Evolutionary conservation across 2,113 vertebrate genomes (phyloP).

Genomic region (Mus musculus): DNA sequence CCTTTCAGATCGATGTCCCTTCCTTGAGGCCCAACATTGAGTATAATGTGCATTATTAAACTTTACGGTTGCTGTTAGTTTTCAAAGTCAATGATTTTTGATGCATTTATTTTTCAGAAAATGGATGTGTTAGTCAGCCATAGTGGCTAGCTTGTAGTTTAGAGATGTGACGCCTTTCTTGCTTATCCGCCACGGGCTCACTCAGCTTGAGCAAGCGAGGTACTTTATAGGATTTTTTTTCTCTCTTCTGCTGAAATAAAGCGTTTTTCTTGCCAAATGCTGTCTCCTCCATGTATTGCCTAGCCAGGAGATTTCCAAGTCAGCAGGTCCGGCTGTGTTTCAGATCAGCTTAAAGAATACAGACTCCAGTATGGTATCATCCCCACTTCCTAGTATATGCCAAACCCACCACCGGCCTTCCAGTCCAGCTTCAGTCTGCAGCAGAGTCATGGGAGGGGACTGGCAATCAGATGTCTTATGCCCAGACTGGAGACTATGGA

Average conservation of each 20-base stretch:
- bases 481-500: neutral
- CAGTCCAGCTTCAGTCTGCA: neutral
- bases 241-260: neutral
- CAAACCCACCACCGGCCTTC: neutral
- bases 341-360: neutral
- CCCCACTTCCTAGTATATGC: neutral
- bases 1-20: neutral
- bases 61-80: neutral
- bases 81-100: constrained; percentile 4
- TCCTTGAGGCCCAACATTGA: neutral
- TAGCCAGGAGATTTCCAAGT: neutral
- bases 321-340: neutral
- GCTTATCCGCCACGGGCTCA: neutral
- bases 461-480: neutral
- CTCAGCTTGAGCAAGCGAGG: neutral
- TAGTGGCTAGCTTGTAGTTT: neutral
- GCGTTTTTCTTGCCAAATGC: neutral
- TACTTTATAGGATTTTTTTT: neutral
- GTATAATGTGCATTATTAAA: no score
- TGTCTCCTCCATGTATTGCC: neutral
- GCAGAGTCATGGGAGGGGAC: neutral
- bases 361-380: neutral
- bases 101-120: neutral
- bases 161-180: neutral
- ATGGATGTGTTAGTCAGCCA: neutral